Percentiles rank a stretch among this genome's conserved stretches.
Conservation (phyloP, 2,888 invertebrate species). For the Rapana venosa region DNA sequence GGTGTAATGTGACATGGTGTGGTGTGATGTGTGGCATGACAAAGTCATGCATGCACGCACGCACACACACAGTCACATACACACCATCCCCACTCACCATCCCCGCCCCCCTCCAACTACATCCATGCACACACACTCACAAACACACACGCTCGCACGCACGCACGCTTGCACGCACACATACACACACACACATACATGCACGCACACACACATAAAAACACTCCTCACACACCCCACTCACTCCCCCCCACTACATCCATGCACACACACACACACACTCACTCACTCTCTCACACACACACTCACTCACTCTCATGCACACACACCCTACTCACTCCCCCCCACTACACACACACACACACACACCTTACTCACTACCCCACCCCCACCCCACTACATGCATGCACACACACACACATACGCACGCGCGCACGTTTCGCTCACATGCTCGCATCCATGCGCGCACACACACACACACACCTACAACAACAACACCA, state of each 20-base stretch:
- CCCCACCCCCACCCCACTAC: background rate
- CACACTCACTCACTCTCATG: slow-evolving; percentile 5
- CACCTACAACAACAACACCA: background rate
- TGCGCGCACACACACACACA: background rate
- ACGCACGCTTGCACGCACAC: background rate
- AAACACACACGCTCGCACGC: background rate
- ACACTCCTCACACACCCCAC: background rate
- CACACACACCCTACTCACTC: background rate
- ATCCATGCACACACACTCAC: background rate
- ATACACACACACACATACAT: background rate
- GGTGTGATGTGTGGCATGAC: too few relatives aligned
- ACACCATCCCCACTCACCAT: too few relatives aligned
- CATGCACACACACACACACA: background rate
- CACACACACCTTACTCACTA: background rate
- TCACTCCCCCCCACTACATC: background rate
- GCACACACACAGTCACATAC: too few relatives aligned
- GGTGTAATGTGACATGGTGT: too few relatives aligned
- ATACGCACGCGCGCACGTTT: background rate
- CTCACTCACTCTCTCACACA: background rate
- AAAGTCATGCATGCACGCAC: too few relatives aligned
- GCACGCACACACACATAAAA: background rate
- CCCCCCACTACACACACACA: background rate
- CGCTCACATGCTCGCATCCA: background rate
- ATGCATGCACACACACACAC: slow-evolving; percentile 4
- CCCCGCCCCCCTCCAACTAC: background rate